These are phyloP conservation scores for Pardosa pseudoannulata DNA, from an alignment of 2,888 invertebrate genomes.

Conservation along the genomic window DNA sequence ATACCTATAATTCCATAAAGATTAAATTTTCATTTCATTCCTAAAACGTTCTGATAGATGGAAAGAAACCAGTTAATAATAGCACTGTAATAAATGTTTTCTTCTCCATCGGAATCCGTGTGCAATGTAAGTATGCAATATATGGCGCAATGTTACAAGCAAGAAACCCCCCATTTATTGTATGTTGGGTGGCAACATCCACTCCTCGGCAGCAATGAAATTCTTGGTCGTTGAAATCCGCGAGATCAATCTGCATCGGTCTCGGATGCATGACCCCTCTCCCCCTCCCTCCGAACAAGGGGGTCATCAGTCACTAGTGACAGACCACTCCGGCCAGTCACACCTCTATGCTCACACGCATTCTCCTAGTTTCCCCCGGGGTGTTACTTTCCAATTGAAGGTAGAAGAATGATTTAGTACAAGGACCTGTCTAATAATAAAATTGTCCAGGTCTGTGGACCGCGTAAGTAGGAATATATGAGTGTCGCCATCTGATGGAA, in stretches of 20 bases:
- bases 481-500: not conserved
- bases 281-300: slow-evolving; percentile 73
- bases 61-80: too few relatives aligned
- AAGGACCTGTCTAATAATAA: not conserved
- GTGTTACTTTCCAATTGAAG: slow-evolving; percentile 1
- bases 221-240: too few relatives aligned
- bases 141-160: too few relatives aligned
- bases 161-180: too few relatives aligned
- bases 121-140: too few relatives aligned
- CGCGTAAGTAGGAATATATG: not conserved
- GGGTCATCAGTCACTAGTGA: slow-evolving; percentile 67
- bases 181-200: too few relatives aligned
- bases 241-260: slow-evolving; percentile 18
- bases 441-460: not conserved
- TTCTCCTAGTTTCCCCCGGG: not conserved
- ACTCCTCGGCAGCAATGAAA: too few relatives aligned
- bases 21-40: too few relatives aligned
- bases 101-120: too few relatives aligned
- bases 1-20: too few relatives aligned
- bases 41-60: too few relatives aligned
- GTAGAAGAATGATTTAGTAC: slow-evolving; percentile 13
- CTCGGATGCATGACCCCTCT: slow-evolving; percentile 61
- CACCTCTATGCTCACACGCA: slow-evolving; percentile 60
- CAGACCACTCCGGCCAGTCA: slow-evolving; percentile 61
- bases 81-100: too few relatives aligned